Conservation (phyloP, 2,113 vertebrate genomes). For the Eudyptes chrysolophus region DNA sequence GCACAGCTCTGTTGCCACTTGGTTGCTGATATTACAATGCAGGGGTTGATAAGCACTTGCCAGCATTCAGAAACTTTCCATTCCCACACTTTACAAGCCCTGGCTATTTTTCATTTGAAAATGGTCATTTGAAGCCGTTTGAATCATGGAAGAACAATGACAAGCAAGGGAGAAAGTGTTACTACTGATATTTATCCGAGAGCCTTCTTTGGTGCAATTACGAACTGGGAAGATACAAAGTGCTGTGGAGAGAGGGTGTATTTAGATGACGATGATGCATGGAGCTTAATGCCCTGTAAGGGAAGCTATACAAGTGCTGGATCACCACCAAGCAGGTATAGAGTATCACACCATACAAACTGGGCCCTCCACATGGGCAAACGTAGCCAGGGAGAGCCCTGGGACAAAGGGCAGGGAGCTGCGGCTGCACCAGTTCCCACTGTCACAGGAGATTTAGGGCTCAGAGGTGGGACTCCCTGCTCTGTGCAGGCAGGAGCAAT, state of each 20-base stretch:
- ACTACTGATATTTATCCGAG: conserved; percentile 4
- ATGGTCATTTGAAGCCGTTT: conserved; percentile 35
- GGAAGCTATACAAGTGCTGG: neutral
- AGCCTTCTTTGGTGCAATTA: conserved; percentile 56
- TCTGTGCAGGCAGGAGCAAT: neutral
- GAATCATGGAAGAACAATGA: conserved; percentile 52
- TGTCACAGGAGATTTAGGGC: neutral
- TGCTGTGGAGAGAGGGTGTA: neutral
- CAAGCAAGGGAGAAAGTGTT: conserved; percentile 44
- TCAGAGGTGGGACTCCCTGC: neutral
- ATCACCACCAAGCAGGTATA: neutral
- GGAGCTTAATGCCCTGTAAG: neutral
- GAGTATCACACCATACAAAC: neutral
- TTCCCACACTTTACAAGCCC: conserved; percentile 57
- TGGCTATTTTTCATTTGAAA: neutral
- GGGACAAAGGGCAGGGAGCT: neutral
- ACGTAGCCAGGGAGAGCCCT: neutral
- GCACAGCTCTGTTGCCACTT: conserved; percentile 12
- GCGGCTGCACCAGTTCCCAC: neutral
- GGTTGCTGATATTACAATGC: conserved; percentile 25
- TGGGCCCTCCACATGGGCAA: neutral
- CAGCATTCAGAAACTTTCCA: conserved; percentile 60
- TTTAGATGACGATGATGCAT: neutral
- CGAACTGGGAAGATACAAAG: neutral
- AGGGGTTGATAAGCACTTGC: conserved; percentile 39